A percentile compares a stretch with the other conserved stretches of the same genome.
Conservation (phyloP, 2,113 vertebrate species). For the Pseudorectes ferrugineus region DNA sequence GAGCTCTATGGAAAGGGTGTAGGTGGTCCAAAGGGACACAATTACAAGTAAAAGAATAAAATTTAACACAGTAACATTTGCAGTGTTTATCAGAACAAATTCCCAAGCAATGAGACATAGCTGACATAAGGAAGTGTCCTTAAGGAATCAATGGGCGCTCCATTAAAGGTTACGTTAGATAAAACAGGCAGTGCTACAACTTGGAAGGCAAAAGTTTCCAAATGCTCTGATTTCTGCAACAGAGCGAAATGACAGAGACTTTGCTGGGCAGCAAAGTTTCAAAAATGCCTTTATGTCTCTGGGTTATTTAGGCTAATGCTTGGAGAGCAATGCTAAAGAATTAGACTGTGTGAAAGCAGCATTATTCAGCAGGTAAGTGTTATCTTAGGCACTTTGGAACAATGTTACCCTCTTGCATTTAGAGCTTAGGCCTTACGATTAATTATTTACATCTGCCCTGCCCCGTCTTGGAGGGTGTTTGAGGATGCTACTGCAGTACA, state of each 20-base stretch:
- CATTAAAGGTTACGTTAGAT: background rate
- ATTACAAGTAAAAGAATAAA: background rate
- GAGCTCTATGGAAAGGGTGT: background rate
- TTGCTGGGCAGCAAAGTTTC: background rate
- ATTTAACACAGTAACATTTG: background rate
- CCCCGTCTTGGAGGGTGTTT: background rate
- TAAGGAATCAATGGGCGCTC: background rate
- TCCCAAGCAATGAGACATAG: conserved; percentile 28
- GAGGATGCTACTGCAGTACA: background rate
- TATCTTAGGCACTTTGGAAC: background rate
- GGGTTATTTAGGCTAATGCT: background rate
- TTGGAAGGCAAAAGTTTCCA: background rate
- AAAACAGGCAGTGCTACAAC: background rate
- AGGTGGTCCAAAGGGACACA: conserved; percentile 16
- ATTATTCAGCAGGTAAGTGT: background rate
- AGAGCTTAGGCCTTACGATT: background rate
- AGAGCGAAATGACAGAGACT: background rate
- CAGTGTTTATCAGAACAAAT: conserved; percentile 34
- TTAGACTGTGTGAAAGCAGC: background rate
- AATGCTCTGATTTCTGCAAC: background rate
- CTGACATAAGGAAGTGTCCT: conserved; percentile 3
- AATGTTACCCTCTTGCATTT: background rate
- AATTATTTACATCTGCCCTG: background rate
- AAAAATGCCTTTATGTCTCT: background rate
- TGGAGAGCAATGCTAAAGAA: background rate